Evolutionary conservation across 2,888 invertebrate genomes (phyloP).

Genomic region (Drosophila austrosaltans): DNA sequence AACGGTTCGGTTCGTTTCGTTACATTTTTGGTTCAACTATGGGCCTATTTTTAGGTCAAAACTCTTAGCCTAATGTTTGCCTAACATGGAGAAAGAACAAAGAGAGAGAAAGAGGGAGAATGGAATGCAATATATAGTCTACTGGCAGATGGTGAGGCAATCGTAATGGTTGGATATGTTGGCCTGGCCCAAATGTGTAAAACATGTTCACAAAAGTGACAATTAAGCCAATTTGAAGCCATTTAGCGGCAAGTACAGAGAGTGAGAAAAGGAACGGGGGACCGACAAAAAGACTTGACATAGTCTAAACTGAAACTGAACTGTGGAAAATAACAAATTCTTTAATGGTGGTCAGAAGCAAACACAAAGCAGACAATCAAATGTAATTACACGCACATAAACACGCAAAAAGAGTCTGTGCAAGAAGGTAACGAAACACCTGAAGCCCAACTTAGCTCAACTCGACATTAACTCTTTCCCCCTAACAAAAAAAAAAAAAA

Average conservation of each 20-base stretch:
- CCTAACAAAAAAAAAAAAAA: too few relatives aligned
- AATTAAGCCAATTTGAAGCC: conserved; percentile 73
- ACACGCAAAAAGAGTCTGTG: conserved; percentile 61
- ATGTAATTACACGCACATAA: conserved; percentile 77
- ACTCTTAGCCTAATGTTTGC: conserved; percentile 43
- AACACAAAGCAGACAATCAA: conserved; percentile 67
- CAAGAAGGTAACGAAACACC: conserved; percentile 41
- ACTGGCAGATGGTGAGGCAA: not conserved
- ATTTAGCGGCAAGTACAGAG: conserved; percentile 50
- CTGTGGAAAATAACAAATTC: conserved; percentile 44
- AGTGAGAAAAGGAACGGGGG: not conserved
- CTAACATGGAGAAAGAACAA: conserved; percentile 54
- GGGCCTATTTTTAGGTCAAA: conserved; percentile 44
- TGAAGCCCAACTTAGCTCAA: conserved; percentile 44
- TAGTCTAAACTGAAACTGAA: conserved; percentile 42
- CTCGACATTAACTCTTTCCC: not conserved
- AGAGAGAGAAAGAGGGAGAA: conserved; percentile 30
- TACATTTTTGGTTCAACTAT: conserved; percentile 1
- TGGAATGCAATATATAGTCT: conserved; percentile 48
- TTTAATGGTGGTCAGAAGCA: conserved; percentile 49
- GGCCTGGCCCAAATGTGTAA: conserved; percentile 61
- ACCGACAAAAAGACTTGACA: conserved; percentile 16
- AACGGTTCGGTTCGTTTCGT: conserved; percentile 41
- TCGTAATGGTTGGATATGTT: conserved; percentile 7
- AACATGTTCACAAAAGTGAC: conserved; percentile 72